phyloP scores from a whole-genome alignment of 1,140 invertebrate species.

The Eumeta japonica region DNA sequence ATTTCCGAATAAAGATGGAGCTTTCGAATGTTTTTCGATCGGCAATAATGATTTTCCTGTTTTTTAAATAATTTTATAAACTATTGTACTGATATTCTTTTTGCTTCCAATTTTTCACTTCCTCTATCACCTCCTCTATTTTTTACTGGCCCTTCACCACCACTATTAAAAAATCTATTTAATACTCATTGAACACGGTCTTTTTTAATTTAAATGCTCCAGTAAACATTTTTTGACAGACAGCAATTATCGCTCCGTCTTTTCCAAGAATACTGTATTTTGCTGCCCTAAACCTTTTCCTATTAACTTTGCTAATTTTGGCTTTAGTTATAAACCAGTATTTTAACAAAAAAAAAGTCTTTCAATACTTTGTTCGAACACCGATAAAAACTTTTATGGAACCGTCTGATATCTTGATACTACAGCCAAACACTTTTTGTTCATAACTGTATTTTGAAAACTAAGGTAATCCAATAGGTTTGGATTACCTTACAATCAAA shows the following conservation, averaged over 20 bases:
- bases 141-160: background rate
- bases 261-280: slow-evolving; percentile 5
- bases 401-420: no score
- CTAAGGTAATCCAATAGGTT: no score
- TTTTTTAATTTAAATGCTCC: slow-evolving; percentile 4
- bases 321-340: slow-evolving; percentile 1
- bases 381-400: no score
- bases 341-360: no score
- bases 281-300: slow-evolving; percentile 1
- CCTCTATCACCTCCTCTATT: slow-evolving; percentile 5
- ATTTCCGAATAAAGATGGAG: no score
- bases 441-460: no score
- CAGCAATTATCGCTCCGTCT: background rate
- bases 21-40: no score
- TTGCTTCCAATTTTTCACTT: slow-evolving; percentile 1
- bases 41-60: slow-evolving; percentile 7
- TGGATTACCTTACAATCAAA: no score
- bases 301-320: background rate
- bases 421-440: no score
- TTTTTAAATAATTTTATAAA: slow-evolving; percentile 6
- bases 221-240: slow-evolving; percentile 5
- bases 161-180: slow-evolving; percentile 5
- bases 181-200: slow-evolving; percentile 4
- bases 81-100: slow-evolving; percentile 5
- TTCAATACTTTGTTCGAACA: no score